These are phyloP conservation scores for Microplitis mediator DNA, from an alignment of 1,140 invertebrate genomes.

Conservation along the genomic window DNA sequence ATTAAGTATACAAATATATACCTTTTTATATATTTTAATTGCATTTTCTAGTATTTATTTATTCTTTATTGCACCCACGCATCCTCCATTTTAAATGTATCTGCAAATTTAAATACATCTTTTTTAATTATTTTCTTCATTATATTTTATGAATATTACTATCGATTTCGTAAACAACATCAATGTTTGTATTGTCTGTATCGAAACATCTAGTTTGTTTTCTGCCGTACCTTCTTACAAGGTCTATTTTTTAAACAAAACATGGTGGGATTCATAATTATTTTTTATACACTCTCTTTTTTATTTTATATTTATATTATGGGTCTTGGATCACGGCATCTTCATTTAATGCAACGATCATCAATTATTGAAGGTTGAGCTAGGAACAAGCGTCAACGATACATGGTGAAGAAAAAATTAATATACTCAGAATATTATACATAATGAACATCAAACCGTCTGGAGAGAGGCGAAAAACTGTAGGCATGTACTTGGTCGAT, in stretches of 20 bases:
- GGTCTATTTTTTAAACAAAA: conserved; percentile 9
- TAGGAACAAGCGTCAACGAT: conserved; percentile 23
- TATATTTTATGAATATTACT: neutral
- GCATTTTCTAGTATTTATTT: neutral
- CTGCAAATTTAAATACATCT: neutral
- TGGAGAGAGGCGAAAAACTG: conserved; percentile 27
- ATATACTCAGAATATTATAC: conserved; percentile 4
- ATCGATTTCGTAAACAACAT: conserved; percentile 12
- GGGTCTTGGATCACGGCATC: conserved; percentile 25
- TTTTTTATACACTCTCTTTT: conserved; percentile 19
- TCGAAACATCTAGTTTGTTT: conserved; percentile 4
- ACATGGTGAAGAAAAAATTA: neutral
- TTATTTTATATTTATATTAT: neutral
- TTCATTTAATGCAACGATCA: conserved; percentile 20
- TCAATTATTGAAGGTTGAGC: conserved; percentile 25
- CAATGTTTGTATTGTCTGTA: conserved; percentile 24
- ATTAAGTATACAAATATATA: neutral
- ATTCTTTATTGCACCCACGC: neutral
- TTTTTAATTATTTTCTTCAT: conserved; percentile 16
- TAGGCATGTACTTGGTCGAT: neutral
- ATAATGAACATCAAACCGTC: neutral
- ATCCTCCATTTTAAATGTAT: neutral
- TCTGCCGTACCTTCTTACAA: conserved; percentile 6
- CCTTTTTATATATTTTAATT: neutral
- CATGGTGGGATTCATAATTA: conserved; percentile 28